Conservation (phyloP, 2,113 vertebrate genomes). For the Pterophyllum scalare region DNA sequence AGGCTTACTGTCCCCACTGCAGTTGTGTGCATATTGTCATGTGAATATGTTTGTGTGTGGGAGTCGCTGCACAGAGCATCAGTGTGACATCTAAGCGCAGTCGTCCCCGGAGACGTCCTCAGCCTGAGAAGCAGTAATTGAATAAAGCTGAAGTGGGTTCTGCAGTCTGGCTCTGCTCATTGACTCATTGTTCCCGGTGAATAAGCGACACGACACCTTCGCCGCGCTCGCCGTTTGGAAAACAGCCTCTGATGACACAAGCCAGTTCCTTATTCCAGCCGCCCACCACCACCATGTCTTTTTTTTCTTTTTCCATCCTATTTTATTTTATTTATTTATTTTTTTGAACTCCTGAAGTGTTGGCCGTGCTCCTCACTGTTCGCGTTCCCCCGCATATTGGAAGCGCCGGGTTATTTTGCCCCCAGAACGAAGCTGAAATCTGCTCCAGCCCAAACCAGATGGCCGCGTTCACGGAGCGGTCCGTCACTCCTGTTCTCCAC, state of each 20-base stretch:
- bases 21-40: neutral
- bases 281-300: constrained; percentile 60
- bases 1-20: neutral
- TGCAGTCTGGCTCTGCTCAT: constrained; percentile 35
- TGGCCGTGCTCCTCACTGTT: constrained; percentile 62
- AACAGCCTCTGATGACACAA: constrained; percentile 56
- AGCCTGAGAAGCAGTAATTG: constrained; percentile 53
- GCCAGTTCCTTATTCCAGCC: constrained; percentile 57
- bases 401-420: constrained; percentile 80
- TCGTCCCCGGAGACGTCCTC: constrained; percentile 45
- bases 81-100: neutral
- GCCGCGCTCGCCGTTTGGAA: constrained; percentile 50
- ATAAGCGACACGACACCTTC: constrained; percentile 65
- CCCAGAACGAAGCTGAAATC: constrained; percentile 82
- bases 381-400: constrained; percentile 75
- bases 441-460: constrained; percentile 84
- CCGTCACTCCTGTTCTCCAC: constrained; percentile 81
- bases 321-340: constrained; percentile 31
- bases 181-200: constrained; percentile 68
- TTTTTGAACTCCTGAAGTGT: constrained; percentile 60
- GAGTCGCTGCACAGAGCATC: fast-evolving
- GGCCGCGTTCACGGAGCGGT: constrained; percentile 78
- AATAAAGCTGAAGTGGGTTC: constrained; percentile 47
- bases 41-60: neutral
- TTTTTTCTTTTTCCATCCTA: neutral